phyloP scores from a whole-genome alignment of 53 echinoderm and acorn worm genomes.

The Patiria pectinifera region DNA sequence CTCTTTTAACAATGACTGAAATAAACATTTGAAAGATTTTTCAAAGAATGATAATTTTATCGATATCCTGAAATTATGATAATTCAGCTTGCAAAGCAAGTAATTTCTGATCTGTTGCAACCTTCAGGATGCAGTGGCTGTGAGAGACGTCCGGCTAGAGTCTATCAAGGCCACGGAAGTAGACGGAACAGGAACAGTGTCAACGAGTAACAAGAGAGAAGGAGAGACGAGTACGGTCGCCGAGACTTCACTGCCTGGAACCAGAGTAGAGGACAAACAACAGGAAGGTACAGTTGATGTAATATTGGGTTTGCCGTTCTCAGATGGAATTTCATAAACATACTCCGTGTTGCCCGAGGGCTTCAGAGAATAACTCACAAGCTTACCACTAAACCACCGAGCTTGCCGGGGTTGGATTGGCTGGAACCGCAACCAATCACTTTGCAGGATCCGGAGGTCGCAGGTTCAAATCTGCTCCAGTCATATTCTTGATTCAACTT shows the following conservation, averaged over 20 bases:
- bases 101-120: not conserved
- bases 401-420: no score
- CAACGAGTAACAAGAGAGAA: conserved; percentile 52
- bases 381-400: no score
- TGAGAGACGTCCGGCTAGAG: conserved; percentile 83
- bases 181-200: conserved; percentile 72
- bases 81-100: not conserved
- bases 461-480: no score
- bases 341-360: no score
- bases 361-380: no score
- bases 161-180: conserved; percentile 76
- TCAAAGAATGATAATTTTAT: not conserved
- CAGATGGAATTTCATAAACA: no score
- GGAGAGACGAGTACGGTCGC: conserved; percentile 60
- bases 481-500: no score
- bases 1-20: no score
- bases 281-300: conserved; percentile 18
- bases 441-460: no score
- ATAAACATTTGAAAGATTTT: no score
- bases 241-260: conserved; percentile 32
- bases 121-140: conserved; percentile 57
- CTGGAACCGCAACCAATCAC: no score
- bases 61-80: not conserved
- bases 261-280: conserved; percentile 6
- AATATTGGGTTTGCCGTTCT: not conserved